Evolutionary conservation across 2,797 vertebrate species (phyloP).

Genomic region (Natrix natrix): DNA sequence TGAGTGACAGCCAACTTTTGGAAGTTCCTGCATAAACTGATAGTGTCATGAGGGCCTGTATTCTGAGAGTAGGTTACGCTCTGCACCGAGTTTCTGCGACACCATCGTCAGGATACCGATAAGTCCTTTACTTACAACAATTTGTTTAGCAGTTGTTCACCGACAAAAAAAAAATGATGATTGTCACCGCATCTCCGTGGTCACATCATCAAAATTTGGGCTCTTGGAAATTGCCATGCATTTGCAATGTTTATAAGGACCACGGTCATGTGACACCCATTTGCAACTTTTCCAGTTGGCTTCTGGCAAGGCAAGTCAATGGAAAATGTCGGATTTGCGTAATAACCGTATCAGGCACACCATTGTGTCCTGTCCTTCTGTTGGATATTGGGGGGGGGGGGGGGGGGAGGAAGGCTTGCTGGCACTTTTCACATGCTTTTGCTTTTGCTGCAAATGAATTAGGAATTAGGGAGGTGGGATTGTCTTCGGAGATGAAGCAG

Average conservation of each 20-base stretch:
- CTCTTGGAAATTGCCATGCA: background rate
- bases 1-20: background rate
- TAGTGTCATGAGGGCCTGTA: background rate
- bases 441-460: no score
- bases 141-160: background rate
- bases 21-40: background rate
- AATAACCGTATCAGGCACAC: no score
- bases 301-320: background rate
- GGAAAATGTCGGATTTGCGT: background rate
- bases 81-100: background rate
- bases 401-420: no score
- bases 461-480: no score
- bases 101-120: background rate
- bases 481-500: no score
- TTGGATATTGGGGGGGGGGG: no score
- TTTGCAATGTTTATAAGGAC: background rate
- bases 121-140: background rate
- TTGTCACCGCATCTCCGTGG: background rate
- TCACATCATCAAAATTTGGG: background rate
- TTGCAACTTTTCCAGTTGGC: background rate
- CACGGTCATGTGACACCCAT: background rate
- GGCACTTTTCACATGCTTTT: no score
- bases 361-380: no score
- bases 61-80: background rate
- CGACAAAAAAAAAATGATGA: background rate